These are phyloP conservation scores for Hyperopisus bebe DNA, from an alignment of 2,113 vertebrate genomes.

Conservation along the genomic window DNA sequence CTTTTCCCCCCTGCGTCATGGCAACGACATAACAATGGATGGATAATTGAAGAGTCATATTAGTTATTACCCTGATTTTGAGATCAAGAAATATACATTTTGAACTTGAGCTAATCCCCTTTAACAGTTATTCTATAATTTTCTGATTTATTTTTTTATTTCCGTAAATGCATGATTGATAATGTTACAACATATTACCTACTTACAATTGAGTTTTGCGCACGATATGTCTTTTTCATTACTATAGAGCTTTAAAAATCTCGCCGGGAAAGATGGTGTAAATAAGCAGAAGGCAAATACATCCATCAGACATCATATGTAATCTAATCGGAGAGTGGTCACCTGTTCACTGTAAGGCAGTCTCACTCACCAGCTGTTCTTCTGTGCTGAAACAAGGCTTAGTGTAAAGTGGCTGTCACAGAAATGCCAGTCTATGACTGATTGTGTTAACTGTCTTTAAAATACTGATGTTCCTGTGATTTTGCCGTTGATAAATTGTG, in stretches of 20 bases:
- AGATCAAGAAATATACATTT: background rate
- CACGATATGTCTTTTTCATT: background rate
- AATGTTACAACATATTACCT: background rate
- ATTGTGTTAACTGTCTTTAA: conserved; percentile 9
- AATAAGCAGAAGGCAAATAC: conserved; percentile 15
- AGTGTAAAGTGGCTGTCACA: conserved; percentile 19
- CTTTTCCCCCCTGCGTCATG: too few relatives aligned
- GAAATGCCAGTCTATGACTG: conserved; percentile 27
- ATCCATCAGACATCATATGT: conserved; percentile 40
- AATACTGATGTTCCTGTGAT: background rate
- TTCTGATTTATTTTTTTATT: background rate
- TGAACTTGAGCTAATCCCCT: background rate
- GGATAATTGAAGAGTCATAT: background rate
- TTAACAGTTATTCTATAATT: background rate
- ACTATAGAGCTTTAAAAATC: background rate
- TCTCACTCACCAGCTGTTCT: background rate
- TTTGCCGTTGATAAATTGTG: background rate
- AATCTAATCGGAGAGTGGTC: conserved; percentile 32
- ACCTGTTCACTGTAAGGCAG: conserved; percentile 24
- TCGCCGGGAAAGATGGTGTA: background rate
- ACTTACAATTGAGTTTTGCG: background rate
- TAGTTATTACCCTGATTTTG: background rate
- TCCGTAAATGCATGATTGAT: background rate
- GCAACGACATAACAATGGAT: background rate
- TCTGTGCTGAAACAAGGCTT: background rate